Percentiles rank a stretch among this genome's conserved stretches.
phyloP scores from a whole-genome alignment of 2,797 vertebrate species.

The Orestias chungarensis region DNA sequence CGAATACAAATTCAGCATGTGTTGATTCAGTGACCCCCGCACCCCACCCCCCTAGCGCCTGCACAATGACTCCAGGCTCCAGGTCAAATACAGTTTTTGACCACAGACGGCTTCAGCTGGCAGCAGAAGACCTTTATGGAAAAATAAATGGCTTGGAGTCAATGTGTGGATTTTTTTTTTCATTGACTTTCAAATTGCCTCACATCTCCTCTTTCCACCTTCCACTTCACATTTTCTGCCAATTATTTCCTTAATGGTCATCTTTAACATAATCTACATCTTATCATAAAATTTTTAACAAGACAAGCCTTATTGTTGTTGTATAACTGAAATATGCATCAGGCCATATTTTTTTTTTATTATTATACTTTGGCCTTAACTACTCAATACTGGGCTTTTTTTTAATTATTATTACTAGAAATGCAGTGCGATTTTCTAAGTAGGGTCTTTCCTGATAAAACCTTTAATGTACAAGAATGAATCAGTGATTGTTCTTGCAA shows the following conservation, averaged over 20 bases:
- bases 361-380: background rate
- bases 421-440: background rate
- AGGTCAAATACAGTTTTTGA: constrained; percentile 13
- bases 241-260: background rate
- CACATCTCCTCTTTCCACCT: background rate
- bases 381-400: background rate
- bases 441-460: background rate
- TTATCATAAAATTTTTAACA: background rate
- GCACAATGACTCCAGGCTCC: constrained; percentile 6
- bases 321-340: background rate
- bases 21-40: background rate
- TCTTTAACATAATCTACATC: background rate
- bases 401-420: background rate
- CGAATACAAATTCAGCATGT: background rate
- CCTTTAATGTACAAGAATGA: background rate
- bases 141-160: background rate
- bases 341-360: background rate
- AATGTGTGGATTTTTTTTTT: constrained; percentile 1
- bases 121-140: background rate
- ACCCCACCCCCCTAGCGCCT: background rate
- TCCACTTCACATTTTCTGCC: background rate
- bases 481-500: background rate
- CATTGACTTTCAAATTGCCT: constrained; percentile 4
- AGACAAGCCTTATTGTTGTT: background rate
- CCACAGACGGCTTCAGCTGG: constrained; percentile 2